phyloP scores from a whole-genome alignment of 2,888 invertebrate genomes.

The Gandaritis pyraliata region DNA sequence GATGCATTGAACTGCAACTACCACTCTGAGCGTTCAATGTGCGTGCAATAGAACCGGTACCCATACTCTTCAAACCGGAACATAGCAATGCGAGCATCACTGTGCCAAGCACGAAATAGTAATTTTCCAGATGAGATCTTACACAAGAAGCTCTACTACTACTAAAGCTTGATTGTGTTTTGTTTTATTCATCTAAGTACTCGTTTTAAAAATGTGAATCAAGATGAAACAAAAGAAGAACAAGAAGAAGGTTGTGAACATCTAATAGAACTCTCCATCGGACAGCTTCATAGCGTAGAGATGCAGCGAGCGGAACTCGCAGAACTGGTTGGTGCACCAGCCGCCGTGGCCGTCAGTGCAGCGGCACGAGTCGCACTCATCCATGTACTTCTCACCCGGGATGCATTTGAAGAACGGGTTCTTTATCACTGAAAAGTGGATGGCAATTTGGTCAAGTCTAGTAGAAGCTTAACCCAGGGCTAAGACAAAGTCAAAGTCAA shows the following conservation, averaged over 20 bases:
- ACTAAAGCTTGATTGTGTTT: too few species aligned
- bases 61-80: too few species aligned
- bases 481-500: too few species aligned
- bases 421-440: conserved; percentile 66
- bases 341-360: conserved; percentile 76
- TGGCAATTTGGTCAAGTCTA: background rate
- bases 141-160: too few species aligned
- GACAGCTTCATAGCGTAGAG: conserved; percentile 75
- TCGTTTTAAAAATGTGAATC: background rate
- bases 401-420: conserved; percentile 81
- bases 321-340: conserved; percentile 79
- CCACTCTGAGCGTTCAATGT: too few species aligned
- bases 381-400: conserved; percentile 81
- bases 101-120: too few species aligned
- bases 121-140: too few species aligned
- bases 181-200: too few species aligned
- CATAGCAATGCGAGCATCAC: too few species aligned
- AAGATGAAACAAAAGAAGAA: background rate
- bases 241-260: background rate
- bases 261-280: conserved; percentile 73
- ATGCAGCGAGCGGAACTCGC: conserved; percentile 74
- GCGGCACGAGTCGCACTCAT: conserved; percentile 79
- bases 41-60: too few species aligned
- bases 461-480: too few species aligned
- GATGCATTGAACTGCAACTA: too few species aligned